phyloP scores from a whole-genome alignment of 2,113 vertebrate genomes.

The Melierax canorus region DNA sequence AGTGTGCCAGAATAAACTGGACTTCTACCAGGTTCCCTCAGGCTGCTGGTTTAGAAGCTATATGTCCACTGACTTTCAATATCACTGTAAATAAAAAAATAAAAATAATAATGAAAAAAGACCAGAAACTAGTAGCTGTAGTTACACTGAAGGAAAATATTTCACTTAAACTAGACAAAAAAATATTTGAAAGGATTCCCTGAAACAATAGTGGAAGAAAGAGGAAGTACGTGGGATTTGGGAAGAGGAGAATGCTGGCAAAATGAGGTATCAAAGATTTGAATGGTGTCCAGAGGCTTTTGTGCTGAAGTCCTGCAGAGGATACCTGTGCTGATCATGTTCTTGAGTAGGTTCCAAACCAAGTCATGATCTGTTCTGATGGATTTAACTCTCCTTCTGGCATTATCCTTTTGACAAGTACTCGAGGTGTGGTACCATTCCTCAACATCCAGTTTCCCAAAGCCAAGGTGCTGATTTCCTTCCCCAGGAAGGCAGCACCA shows the following conservation, averaged over 20 bases:
- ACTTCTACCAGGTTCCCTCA: not conserved
- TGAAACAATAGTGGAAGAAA: not conserved
- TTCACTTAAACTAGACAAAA: not conserved
- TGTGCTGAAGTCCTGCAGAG: not conserved
- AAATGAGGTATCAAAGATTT: not conserved
- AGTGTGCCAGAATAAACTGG: not conserved
- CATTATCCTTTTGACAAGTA: not conserved
- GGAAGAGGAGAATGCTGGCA: not conserved
- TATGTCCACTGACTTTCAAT: not conserved
- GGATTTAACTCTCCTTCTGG: not conserved
- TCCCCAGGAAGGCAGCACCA: not conserved
- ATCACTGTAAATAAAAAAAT: not conserved
- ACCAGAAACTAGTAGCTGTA: not conserved
- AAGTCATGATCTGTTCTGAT: not conserved
- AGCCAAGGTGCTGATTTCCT: not conserved
- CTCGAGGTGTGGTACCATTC: fast-evolving
- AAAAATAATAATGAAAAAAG: not conserved
- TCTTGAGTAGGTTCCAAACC: not conserved
- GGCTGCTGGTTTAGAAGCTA: not conserved
- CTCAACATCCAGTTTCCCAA: not conserved
- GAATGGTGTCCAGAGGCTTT: not conserved
- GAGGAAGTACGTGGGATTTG: not conserved
- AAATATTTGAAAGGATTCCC: not conserved
- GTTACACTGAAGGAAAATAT: not conserved
- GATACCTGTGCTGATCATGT: not conserved